Conservation (phyloP, 2,797 vertebrate species). For the Enteromius thamalakanensis region DNA sequence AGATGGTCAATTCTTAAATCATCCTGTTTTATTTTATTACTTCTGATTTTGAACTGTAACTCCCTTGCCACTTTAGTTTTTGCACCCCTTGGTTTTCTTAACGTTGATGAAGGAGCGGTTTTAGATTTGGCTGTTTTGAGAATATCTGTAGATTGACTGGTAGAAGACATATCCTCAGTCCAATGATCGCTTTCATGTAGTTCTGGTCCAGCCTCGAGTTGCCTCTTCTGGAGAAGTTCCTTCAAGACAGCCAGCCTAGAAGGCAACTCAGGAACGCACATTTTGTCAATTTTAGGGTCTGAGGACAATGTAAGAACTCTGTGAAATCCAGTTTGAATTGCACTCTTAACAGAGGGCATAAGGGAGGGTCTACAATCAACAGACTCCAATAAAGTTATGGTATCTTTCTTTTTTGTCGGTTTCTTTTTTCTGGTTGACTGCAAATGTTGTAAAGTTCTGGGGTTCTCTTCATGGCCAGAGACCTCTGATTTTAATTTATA, state of each 20-base stretch:
- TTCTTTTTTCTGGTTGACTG: constrained; percentile 66
- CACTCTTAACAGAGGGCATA: constrained; percentile 33
- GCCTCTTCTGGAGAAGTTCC: constrained; percentile 91
- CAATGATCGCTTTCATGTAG: constrained; percentile 70
- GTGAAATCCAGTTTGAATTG: constrained; percentile 33
- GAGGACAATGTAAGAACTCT: constrained; percentile 42
- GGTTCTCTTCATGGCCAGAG: constrained; percentile 74
- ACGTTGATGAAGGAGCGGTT: constrained; percentile 72
- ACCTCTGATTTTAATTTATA: constrained; percentile 73
- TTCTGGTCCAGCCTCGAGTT: constrained; percentile 74
- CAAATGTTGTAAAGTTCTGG: constrained; percentile 70
- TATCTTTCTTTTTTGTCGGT: constrained; percentile 77
- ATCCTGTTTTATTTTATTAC: constrained; percentile 76
- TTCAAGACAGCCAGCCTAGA: constrained; percentile 91
- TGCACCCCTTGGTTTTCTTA: constrained; percentile 82
- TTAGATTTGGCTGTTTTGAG: constrained; percentile 77
- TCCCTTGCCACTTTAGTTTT: constrained; percentile 79
- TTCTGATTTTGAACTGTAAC: constrained; percentile 78
- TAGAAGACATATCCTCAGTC: constrained; percentile 65
- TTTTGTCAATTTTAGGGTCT: constrained; percentile 72
- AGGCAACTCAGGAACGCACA: constrained; percentile 79
- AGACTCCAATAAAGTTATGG: constrained; percentile 66
- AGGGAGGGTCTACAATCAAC: constrained; percentile 23
- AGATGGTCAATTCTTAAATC: constrained; percentile 71
- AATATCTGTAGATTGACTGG: constrained; percentile 71